Evolutionary conservation across 2,113 vertebrate genomes (phyloP).

Genomic region (Myodes glareolus): DNA sequence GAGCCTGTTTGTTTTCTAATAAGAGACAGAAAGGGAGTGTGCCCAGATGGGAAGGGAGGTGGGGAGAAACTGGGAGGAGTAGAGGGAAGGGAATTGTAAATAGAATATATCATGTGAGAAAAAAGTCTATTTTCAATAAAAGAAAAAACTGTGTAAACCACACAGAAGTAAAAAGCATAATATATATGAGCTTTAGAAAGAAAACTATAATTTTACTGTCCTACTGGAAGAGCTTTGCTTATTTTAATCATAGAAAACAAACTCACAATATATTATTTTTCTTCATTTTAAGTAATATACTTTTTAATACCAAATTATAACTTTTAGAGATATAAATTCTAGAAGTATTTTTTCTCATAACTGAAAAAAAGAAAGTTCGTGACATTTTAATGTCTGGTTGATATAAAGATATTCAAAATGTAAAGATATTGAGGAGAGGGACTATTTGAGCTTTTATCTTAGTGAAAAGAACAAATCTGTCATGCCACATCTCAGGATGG

Average conservation of each 20-base stretch:
- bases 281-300: not conserved
- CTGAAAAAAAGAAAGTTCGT: not conserved
- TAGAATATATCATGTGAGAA: not conserved
- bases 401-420: slow-evolving; percentile 23
- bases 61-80: not conserved
- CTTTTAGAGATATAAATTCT: not conserved
- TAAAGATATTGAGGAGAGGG: not conserved
- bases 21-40: not conserved
- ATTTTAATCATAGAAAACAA: not conserved
- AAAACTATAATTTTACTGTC: not conserved
- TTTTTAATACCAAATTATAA: not conserved
- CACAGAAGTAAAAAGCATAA: not conserved
- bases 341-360: not conserved
- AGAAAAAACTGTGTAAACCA: not conserved
- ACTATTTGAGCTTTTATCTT: not conserved
- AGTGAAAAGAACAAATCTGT: slow-evolving; percentile 43
- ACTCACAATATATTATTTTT: not conserved
- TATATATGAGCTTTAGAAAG: not conserved
- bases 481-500: not conserved
- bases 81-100: not conserved
- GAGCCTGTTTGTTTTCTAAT: not conserved
- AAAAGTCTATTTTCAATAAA: not conserved
- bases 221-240: not conserved
- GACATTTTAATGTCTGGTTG: not conserved
- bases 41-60: not conserved